Conservation (phyloP, 2,797 vertebrate species). For the Chlorospingus flavigularis region DNA sequence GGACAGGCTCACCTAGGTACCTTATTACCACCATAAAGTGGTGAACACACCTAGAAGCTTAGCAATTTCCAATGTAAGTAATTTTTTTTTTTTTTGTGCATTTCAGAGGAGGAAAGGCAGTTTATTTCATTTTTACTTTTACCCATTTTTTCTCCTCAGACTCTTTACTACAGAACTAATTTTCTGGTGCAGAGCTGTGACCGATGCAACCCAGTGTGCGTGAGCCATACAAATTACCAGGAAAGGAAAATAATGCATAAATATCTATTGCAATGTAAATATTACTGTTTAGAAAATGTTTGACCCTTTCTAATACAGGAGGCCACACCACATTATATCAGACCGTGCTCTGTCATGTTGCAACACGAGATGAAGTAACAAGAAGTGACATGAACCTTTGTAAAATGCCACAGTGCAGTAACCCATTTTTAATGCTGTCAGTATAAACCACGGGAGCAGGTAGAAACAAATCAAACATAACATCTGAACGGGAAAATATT, state of each 20-base stretch:
- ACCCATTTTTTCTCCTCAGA: neutral
- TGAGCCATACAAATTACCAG: neutral
- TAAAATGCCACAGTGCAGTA: constrained; percentile 59
- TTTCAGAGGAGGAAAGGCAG: neutral
- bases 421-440: constrained; percentile 64
- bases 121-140: neutral
- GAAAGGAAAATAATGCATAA: neutral
- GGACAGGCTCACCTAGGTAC: neutral
- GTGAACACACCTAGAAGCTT: too few relatives aligned
- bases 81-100: neutral
- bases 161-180: neutral
- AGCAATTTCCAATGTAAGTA: neutral
- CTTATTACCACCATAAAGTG: neutral
- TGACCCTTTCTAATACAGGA: constrained; percentile 29
- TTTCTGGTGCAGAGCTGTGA: neutral
- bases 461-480: constrained; percentile 54
- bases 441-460: constrained; percentile 9
- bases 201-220: neutral
- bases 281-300: constrained; percentile 9
- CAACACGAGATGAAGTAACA: constrained; percentile 27
- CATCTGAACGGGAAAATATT: constrained; percentile 45
- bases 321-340: constrained; percentile 27
- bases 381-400: constrained; percentile 63
- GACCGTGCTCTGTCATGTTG: constrained; percentile 9
- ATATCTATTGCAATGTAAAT: constrained; percentile 36